Evolutionary conservation across 1,140 invertebrate genomes (phyloP).

Genomic region (Brachionus manjavacas): DNA sequence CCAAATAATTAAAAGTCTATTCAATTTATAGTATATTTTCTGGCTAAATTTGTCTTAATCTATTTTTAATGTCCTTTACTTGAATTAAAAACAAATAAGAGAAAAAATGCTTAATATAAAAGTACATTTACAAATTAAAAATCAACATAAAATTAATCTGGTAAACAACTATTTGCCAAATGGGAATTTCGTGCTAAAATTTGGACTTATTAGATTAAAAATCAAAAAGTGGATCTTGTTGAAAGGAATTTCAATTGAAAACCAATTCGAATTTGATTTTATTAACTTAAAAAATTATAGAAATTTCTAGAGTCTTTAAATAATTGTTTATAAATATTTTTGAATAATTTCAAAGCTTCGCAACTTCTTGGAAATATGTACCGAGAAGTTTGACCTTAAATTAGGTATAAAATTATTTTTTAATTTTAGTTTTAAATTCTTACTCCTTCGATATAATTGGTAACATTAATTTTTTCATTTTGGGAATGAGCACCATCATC

Average conservation of each 20-base stretch:
- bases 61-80: not conserved
- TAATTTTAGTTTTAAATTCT: not conserved
- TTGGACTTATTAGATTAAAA: not conserved
- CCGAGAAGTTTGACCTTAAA: conserved; percentile 28
- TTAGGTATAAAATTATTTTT: too few relatives aligned
- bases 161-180: not conserved
- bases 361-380: conserved; percentile 41
- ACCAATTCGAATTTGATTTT: too few relatives aligned
- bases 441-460: conserved; percentile 89
- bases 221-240: not conserved
- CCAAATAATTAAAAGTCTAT: too few relatives aligned
- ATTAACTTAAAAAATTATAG: too few relatives aligned
- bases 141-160: not conserved
- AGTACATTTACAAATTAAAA: not conserved
- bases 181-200: not conserved
- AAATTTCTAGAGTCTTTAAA: too few relatives aligned
- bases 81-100: not conserved
- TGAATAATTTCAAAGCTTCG: not conserved
- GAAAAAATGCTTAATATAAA: not conserved
- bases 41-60: not conserved
- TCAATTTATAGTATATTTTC: not conserved
- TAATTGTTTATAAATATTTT: not conserved
- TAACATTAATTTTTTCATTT: conserved; percentile 88
- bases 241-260: not conserved
- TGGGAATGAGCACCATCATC: conserved; percentile 97